phyloP scores from a whole-genome alignment of 1,140 invertebrate genomes.

The Ptiloglossa arizonensis region DNA sequence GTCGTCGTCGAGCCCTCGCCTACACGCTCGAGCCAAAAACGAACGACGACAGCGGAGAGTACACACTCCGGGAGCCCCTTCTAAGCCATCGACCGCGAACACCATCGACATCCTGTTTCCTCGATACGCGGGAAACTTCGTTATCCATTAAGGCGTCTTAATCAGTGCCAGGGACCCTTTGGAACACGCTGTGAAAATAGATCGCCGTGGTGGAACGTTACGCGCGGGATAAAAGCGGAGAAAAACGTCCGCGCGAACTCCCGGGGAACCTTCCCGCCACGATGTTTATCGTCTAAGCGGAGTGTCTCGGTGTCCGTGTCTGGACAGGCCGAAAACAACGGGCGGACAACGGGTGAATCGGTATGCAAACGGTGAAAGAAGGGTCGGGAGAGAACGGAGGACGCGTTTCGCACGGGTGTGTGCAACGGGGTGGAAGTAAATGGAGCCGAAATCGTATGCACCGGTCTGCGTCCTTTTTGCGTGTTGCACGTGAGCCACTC shows the following conservation, averaged over 20 bases:
- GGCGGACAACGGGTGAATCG: constrained; percentile 13
- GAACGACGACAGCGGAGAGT: constrained; percentile 13
- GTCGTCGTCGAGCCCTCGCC: not conserved
- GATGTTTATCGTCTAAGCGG: constrained; percentile 64
- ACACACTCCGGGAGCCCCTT: not conserved
- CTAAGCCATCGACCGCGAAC: constrained; percentile 18
- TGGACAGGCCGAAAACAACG: not conserved
- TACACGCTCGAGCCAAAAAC: not conserved
- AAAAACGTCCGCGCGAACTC: too few relatives aligned
- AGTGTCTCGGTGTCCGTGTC: constrained; percentile 41
- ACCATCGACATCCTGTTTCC: constrained; percentile 37
- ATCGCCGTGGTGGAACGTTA: not conserved
- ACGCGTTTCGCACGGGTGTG: constrained; percentile 65
- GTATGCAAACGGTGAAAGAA: constrained; percentile 17
- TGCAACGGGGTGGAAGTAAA: constrained; percentile 65
- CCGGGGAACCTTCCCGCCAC: too few relatives aligned
- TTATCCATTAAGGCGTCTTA: constrained; percentile 53
- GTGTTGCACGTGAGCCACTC: constrained; percentile 64
- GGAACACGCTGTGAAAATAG: not conserved
- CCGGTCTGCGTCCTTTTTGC: constrained; percentile 69
- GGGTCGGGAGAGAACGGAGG: constrained; percentile 34
- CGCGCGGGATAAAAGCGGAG: not conserved
- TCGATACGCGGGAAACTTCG: constrained; percentile 35
- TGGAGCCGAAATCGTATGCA: constrained; percentile 70
- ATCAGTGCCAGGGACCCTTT: constrained; percentile 39